Base-by-base conservation (phyloP, 2,113 vertebrate genomes). In the Amblyopsis rosae region DNA sequence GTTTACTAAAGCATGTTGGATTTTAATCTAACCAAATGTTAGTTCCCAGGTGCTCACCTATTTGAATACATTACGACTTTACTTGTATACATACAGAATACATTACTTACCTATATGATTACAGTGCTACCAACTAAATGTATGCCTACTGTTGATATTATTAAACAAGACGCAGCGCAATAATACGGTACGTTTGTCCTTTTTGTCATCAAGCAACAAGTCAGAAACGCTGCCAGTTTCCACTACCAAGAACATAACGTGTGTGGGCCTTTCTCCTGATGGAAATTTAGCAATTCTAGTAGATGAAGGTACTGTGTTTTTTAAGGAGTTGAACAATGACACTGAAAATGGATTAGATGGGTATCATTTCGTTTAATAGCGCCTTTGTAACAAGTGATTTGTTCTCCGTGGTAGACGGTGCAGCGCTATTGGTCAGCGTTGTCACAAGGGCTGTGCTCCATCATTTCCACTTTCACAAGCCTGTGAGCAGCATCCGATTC, bases 391-490 rank as follows among this genome's bases (percentile, higher is more conserved):
- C 2, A 3, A 19, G 3, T 33, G 0, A 33, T 0, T 60, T 45
- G 71, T 46, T 17, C n/a, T 17, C n/a, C 17, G 8, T 33, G 6
- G 57, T 15, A 99, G 98, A 96, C 62, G 98, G 98, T 0, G 87
- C 92, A 0, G 96, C 96, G 0, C 59, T 98, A 72, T 87, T 99
- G 73, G 90, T 98, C 80, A 98, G 96, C 69, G 88, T 98, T 78
- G 68, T 94, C 12, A 94, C 94, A 32, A 90, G 94, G 61, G 93
- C 96, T 0, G 86, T 95, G 60, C 94, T 99, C n/a, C 94, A 98
- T 90, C 92, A 83, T 10, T 97, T 94, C 77, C 92, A 96, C 87
- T 98, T 99, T 71, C 95, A 97, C 86, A 96, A 95, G 64, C 95
- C 94, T 0, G 97, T 99, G 72, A 93, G 89, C 79, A 95, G 95